Percentiles rank a stretch among this genome's conserved stretches.
Conservation (phyloP, 2,888 invertebrate genomes). For the Lasioglossum oenotherae region DNA sequence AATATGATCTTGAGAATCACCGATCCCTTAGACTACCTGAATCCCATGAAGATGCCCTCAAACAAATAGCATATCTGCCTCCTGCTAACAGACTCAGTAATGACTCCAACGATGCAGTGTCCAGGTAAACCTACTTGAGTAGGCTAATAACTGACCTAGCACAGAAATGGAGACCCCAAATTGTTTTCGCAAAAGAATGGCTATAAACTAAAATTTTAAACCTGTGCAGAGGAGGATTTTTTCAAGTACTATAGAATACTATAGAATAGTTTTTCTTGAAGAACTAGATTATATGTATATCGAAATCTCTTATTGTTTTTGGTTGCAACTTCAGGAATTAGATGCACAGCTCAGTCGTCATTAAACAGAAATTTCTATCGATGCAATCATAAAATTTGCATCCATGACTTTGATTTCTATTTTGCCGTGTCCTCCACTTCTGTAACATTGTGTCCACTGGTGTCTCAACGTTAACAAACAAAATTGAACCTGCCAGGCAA, state of each 20-base stretch:
- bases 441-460: constrained; percentile 20
- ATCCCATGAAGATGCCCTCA: neutral
- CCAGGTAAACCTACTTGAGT: constrained; percentile 49
- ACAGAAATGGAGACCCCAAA: constrained; percentile 31
- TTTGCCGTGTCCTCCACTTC: constrained; percentile 13
- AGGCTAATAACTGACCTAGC: neutral
- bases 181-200: neutral
- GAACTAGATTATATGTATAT: too few relatives aligned
- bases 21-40: constrained; percentile 37
- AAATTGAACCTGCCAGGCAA: constrained; percentile 58
- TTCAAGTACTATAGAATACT: neutral
- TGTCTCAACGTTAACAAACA: neutral
- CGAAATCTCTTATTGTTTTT: too few relatives aligned
- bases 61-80: constrained; percentile 11
- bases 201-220: neutral
- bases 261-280: too few relatives aligned
- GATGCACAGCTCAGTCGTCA: too few relatives aligned
- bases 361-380: neutral
- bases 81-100: constrained; percentile 20
- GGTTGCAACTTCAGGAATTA: too few relatives aligned
- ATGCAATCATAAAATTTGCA: too few relatives aligned
- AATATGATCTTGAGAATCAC: constrained; percentile 1
- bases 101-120: constrained; percentile 9
- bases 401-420: neutral
- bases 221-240: neutral